Conservation (phyloP, 2,113 vertebrate species). For the Hystrix brachyura region DNA sequence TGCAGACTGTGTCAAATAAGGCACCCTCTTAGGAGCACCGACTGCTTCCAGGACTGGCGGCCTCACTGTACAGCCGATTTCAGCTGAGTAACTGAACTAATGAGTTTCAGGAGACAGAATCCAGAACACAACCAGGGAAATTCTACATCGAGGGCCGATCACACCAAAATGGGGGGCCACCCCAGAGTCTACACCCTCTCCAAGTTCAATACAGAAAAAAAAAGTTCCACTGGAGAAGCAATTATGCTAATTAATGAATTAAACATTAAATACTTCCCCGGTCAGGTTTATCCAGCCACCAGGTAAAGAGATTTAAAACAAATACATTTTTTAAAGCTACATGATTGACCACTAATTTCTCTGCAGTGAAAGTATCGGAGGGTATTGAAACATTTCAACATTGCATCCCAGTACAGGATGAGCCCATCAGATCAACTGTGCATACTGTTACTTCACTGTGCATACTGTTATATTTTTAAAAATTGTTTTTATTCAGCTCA, state of each 20-base stretch:
- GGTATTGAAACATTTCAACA: conserved; percentile 65
- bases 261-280: not conserved
- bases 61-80: conserved; percentile 35
- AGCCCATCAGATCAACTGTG: conserved; percentile 9
- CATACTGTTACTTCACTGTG: not conserved
- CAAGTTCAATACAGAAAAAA: conserved; percentile 76
- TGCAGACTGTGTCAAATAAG: not conserved
- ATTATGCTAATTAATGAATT: conserved; percentile 17
- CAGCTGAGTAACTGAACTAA: conserved; percentile 58
- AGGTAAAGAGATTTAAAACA: not conserved
- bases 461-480: not conserved
- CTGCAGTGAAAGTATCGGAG: conserved; percentile 74
- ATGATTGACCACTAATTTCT: conserved; percentile 63
- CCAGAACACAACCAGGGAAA: conserved; percentile 1
- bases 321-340: conserved; percentile 64
- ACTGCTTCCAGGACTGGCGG: not conserved
- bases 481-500: conserved; percentile 29
- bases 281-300: not conserved
- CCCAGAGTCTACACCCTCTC: not conserved
- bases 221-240: conserved; percentile 22
- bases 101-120: conserved; percentile 63
- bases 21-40: not conserved
- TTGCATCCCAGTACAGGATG: conserved; percentile 36
- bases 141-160: not conserved
- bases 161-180: not conserved